Base-by-base conservation (phyloP, 2,113 vertebrate species). In the Vidua macroura region DNA sequence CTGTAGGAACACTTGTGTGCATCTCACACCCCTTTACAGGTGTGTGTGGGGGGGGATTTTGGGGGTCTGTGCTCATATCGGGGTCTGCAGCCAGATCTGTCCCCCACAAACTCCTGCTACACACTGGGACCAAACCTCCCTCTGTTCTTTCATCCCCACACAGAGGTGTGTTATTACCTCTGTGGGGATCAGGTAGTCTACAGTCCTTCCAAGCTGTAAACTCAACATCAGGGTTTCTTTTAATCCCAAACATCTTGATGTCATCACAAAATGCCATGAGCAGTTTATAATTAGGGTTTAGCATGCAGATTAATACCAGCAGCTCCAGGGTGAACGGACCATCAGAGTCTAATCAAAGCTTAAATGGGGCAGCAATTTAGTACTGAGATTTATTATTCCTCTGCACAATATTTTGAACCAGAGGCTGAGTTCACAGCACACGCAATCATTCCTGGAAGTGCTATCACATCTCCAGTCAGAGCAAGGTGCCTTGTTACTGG, bases 201-300 rank as follows among this genome's bases (percentile, higher is more conserved):
- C 64, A 90, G 97, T 81, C 89, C 88, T 96, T 96, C 96, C 94
- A 92, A 79, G 88, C 88, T 95, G 92, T 96, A 94, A 97, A 97
- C 82, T 79, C 74, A 90, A 44, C 82, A 77, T 96, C 97, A 96
- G 83, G 83, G 48, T 92, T 95, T 95, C 96, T 93, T 97, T 96
- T 97, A 98, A 98, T 98, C 95, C 96, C 90, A 81, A 96, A 97
- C 98, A 98, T 96, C 97, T 98, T 98, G 96, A 94, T 96, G 93
- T 97, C 90, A 97, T 97, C 96, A 97, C 84, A 93, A 96, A 97
- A 95, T 92, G 97, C 97, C 93, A 91, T 49, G 97, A 97, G 95
- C 87, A 87, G 92, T 96, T 97, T 97, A 95, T 97, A 97, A 97
- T 98, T 97, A 97, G 94, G 87, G 92, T 91, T 95, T 74, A 92